Evolutionary conservation across 2,797 vertebrate species (phyloP).

Genomic region (Phalloptychus januarius): DNA sequence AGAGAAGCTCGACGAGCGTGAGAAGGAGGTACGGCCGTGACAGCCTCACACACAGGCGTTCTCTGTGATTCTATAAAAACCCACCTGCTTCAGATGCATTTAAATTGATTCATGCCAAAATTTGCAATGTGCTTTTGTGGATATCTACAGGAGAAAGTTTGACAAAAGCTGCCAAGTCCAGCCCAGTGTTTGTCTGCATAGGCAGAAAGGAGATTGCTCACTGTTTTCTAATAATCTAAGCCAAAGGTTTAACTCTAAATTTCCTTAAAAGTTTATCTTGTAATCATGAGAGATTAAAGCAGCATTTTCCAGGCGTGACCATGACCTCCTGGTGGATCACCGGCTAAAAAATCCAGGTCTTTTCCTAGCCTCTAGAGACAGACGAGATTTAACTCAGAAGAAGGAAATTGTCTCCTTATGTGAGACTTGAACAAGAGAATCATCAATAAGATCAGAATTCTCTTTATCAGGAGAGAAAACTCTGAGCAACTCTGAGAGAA

Average conservation of each 20-base stretch:
- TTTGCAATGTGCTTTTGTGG: not conserved
- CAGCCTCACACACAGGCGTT: not conserved
- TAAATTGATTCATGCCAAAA: not conserved
- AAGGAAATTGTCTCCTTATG: not conserved
- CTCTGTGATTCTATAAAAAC: not conserved
- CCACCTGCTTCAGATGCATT: not conserved
- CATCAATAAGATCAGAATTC: not conserved
- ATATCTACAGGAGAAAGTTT: not conserved
- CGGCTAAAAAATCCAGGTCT: not conserved
- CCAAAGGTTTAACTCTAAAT: not conserved
- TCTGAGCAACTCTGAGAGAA: too few species aligned
- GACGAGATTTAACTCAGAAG: not conserved
- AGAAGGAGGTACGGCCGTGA: constrained; percentile 90
- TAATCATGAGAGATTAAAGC: not conserved
- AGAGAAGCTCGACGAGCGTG: constrained; percentile 95
- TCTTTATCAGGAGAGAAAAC: not conserved
- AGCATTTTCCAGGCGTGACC: too few species aligned
- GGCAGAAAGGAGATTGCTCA: not conserved
- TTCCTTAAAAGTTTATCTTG: not conserved
- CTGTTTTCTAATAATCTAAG: not conserved
- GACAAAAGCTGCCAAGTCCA: not conserved
- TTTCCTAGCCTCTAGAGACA: not conserved
- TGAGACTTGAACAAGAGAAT: not conserved
- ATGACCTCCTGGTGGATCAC: not conserved
- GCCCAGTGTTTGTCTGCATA: not conserved